Conservation (phyloP, 2,888 invertebrate genomes). For the Acanthosepion esculentum region DNA sequence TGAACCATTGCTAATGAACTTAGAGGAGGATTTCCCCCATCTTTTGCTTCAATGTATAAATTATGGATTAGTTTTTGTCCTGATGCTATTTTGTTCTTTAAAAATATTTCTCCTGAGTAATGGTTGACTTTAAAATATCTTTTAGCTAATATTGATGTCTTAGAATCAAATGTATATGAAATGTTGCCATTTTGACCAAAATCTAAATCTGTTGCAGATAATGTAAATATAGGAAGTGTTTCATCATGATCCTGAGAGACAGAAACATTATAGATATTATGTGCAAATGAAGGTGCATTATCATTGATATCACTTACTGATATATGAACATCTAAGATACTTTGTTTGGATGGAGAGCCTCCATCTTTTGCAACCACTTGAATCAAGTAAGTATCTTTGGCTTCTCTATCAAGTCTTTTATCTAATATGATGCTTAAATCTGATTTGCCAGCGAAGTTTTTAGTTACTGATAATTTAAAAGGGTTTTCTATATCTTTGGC, state of each 20-base stretch:
- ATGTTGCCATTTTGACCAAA: background rate
- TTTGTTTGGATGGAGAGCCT: background rate
- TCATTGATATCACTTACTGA: constrained; percentile 16
- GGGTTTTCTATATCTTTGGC: background rate
- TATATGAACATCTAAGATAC: background rate
- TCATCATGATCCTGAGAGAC: background rate
- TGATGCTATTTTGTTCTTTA: background rate
- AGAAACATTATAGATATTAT: background rate
- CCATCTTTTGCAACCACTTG: background rate
- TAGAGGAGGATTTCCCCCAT: background rate
- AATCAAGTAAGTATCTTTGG: background rate
- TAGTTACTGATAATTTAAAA: background rate
- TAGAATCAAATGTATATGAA: background rate
- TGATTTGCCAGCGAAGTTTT: background rate
- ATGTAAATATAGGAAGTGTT: background rate
- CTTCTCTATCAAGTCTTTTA: background rate
- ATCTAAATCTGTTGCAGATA: background rate
- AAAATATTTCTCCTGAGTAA: background rate
- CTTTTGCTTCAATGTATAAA: background rate
- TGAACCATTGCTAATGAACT: background rate
- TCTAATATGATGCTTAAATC: background rate
- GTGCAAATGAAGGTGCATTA: background rate
- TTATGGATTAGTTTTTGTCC: background rate
- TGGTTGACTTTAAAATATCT: background rate
- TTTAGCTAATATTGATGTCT: background rate